A percentile compares a stretch with the other conserved stretches of the same genome.
Conservation (phyloP, 2,888 invertebrate genomes). For the Tipula confusa region DNA sequence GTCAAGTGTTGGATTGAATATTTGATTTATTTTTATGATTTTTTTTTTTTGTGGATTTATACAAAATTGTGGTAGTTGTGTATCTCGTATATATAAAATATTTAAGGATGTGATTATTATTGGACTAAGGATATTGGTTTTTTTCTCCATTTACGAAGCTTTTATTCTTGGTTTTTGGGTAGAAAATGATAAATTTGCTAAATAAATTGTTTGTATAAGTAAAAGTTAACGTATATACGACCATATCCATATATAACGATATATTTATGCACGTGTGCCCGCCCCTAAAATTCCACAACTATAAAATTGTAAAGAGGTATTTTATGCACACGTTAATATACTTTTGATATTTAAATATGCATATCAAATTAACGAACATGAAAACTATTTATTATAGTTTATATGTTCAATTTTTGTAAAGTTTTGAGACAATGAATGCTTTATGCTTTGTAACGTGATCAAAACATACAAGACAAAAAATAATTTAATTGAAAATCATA, state of each 20-base stretch:
- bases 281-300: not conserved
- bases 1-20: slow-evolving; percentile 12
- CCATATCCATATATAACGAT: not conserved
- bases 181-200: not conserved
- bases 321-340: not conserved
- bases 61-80: not conserved
- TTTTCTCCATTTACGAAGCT: not conserved
- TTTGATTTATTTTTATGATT: slow-evolving; percentile 25
- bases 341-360: not conserved
- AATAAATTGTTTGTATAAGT: not conserved
- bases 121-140: not conserved
- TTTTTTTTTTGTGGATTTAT: slow-evolving; percentile 13
- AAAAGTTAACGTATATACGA: not conserved
- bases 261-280: not conserved
- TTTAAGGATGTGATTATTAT: slow-evolving; percentile 21
- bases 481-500: slow-evolving; percentile 9
- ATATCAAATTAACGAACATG: not conserved
- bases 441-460: not conserved
- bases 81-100: not conserved
- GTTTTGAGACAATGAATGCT: not conserved
- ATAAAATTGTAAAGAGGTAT: not conserved
- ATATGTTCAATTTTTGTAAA: not conserved
- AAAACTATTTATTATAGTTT: not conserved
- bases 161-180: not conserved
- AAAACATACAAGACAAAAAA: not conserved